Percentiles rank a stretch among this genome's conserved stretches.
Conservation (phyloP, 2,113 vertebrate genomes). For the Eolophus roseicapilla region DNA sequence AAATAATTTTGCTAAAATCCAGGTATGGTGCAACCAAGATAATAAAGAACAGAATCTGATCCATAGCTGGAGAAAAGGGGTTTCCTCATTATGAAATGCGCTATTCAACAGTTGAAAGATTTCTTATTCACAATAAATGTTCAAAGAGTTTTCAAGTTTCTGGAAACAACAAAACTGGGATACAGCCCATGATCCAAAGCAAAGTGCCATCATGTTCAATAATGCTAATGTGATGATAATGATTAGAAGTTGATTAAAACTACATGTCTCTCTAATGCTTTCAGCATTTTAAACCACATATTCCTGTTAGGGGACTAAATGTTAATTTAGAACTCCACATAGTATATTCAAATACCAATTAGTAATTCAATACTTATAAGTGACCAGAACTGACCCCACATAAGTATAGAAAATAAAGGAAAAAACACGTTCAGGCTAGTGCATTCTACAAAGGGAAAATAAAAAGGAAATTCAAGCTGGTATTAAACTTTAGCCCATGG, state of each 20-base stretch:
- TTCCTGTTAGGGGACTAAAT: neutral
- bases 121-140: neutral
- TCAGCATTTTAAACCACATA: slow-evolving; percentile 25
- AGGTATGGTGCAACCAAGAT: neutral
- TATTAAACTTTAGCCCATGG: neutral
- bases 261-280: neutral
- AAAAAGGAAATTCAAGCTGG: neutral
- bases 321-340: neutral
- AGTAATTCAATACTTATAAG: neutral
- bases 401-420: neutral
- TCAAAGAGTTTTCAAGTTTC: neutral
- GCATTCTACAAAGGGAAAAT: neutral
- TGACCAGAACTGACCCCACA: neutral
- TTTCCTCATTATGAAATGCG: neutral
- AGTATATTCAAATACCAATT: neutral
- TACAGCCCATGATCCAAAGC: neutral
- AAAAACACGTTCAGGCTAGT: neutral
- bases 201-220: neutral
- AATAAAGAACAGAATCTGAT: neutral
- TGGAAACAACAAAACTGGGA: neutral
- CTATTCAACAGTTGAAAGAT: neutral
- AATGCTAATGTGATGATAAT: neutral
- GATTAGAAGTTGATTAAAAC: neutral
- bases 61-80: neutral
- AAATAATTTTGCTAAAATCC: neutral